A percentile compares a stretch with the other conserved stretches of the same genome.
phyloP scores from a whole-genome alignment of 2,888 invertebrate species.

The Caenorhabditis sp. region DNA sequence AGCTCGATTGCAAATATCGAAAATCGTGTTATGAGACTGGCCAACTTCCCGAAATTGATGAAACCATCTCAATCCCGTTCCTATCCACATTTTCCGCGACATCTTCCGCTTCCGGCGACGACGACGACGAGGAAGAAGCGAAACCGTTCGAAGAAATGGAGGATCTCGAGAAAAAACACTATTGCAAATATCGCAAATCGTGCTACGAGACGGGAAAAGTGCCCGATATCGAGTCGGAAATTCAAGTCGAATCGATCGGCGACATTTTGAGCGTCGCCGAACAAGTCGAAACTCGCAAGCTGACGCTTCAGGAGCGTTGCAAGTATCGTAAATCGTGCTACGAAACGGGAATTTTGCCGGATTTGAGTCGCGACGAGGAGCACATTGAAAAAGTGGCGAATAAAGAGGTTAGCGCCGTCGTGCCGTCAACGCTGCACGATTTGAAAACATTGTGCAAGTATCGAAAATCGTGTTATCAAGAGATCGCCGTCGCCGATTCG shows the following conservation, averaged over 20 bases:
- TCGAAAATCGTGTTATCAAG: slow-evolving; percentile 55
- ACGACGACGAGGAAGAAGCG: slow-evolving; percentile 28
- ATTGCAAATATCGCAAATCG: slow-evolving; percentile 66
- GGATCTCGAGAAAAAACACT: slow-evolving; percentile 52
- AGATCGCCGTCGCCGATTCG: slow-evolving; percentile 44
- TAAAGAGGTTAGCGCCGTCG: slow-evolving; percentile 36
- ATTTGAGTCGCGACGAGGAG: slow-evolving; percentile 31
- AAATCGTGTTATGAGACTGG: slow-evolving; percentile 68
- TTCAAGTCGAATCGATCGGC: slow-evolving; percentile 23
- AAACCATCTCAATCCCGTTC: slow-evolving; percentile 7
- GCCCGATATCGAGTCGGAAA: slow-evolving; percentile 53
- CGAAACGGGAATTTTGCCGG: slow-evolving; percentile 58
- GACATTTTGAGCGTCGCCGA: slow-evolving; percentile 42
- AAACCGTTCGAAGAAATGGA: slow-evolving; percentile 49
- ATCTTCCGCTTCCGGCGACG: slow-evolving; percentile 15
- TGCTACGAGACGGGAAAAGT: slow-evolving; percentile 63
- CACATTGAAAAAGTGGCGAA: slow-evolving; percentile 24
- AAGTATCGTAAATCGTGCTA: slow-evolving; percentile 66
- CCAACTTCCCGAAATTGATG: slow-evolving; percentile 49
- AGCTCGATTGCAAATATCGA: slow-evolving; percentile 61
- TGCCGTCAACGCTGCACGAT: slow-evolving; percentile 44
- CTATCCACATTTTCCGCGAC: not conserved
- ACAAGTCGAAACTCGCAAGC: slow-evolving; percentile 42
- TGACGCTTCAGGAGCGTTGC: slow-evolving; percentile 55
- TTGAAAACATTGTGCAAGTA: slow-evolving; percentile 61